These are phyloP conservation scores for Diuraphis noxia DNA, from an alignment of 1,140 invertebrate genomes.

Conservation along the genomic window DNA sequence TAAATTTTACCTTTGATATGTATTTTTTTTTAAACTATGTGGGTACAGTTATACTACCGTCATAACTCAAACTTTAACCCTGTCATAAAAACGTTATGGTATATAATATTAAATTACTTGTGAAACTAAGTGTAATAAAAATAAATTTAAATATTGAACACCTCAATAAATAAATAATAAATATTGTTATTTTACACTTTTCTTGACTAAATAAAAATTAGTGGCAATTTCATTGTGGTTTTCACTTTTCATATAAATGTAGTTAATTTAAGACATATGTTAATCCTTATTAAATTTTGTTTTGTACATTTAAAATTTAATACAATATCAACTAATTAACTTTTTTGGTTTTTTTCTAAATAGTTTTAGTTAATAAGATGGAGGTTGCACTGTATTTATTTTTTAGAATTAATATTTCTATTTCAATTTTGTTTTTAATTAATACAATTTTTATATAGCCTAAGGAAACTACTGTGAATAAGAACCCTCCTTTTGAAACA, in stretches of 20 bases:
- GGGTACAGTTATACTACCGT: background rate
- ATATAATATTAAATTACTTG: too few relatives aligned
- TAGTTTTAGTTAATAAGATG: background rate
- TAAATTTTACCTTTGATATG: background rate
- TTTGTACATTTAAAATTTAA: background rate
- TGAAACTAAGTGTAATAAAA: too few relatives aligned
- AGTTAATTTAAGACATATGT: background rate
- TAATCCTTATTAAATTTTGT: background rate
- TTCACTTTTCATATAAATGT: too few relatives aligned
- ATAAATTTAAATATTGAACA: too few relatives aligned
- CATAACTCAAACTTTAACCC: background rate
- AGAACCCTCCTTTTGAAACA: constrained; percentile 49
- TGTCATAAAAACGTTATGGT: background rate
- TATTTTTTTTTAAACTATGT: background rate
- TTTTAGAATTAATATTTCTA: background rate
- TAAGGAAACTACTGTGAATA: background rate
- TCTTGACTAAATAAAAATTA: background rate
- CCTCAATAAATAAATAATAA: background rate
- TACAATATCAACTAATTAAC: too few relatives aligned
- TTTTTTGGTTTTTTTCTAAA: background rate
- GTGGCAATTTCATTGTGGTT: background rate
- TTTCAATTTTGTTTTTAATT: background rate
- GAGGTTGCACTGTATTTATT: background rate
- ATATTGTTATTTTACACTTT: background rate
- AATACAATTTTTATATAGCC: background rate